phyloP scores from a whole-genome alignment of 2,113 vertebrate genomes.

The Scomber scombrus region DNA sequence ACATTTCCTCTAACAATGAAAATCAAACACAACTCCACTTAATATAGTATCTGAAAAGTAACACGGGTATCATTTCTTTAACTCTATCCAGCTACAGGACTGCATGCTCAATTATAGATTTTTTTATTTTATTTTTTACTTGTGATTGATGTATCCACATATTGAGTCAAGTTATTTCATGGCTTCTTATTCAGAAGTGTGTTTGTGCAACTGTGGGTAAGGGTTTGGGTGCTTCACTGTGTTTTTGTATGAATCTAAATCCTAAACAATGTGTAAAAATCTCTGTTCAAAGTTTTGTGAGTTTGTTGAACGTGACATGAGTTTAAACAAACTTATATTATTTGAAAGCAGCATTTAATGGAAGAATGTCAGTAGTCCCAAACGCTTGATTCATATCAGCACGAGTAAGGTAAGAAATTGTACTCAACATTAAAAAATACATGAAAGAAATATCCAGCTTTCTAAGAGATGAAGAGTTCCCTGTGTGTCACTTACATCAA shows the following conservation, averaged over 20 bases:
- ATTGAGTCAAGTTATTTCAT: no score
- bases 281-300: not conserved
- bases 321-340: not conserved
- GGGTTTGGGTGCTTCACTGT: not conserved
- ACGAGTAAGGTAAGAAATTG: not conserved
- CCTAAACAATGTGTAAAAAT: not conserved
- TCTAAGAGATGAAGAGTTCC: not conserved
- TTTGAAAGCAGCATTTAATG: not conserved
- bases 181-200: no score
- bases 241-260: not conserved
- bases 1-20: not conserved
- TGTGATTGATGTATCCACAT: no score
- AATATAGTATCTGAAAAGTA: not conserved
- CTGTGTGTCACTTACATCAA: not conserved
- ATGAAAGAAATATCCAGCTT: not conserved
- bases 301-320: not conserved
- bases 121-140: no score
- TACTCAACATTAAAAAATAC: not conserved
- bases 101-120: no score
- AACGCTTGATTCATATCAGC: no score
- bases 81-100: no score
- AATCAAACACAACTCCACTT: not conserved
- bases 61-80: not conserved
- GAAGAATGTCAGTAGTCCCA: no score
- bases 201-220: no score